A percentile compares a stretch with the other conserved stretches of the same genome.
These are phyloP conservation scores for Perognathus longimembris DNA, from an alignment of 2,113 vertebrate species.

Conservation along the genomic window DNA sequence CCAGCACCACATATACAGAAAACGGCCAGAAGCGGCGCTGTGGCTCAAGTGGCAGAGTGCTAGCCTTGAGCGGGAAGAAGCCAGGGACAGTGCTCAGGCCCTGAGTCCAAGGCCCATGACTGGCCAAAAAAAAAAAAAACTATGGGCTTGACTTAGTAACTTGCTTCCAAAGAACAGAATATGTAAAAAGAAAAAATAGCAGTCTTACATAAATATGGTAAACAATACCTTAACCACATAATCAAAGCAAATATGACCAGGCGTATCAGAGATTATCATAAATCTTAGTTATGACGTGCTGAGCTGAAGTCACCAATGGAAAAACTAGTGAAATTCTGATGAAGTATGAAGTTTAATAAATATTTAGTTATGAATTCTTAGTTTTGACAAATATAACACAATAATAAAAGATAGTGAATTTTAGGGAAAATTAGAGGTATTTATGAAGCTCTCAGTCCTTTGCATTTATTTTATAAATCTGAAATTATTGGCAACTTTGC, in stretches of 20 bases:
- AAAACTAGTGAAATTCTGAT: neutral
- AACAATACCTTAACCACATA: neutral
- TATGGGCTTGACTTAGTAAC: slow-evolving; percentile 6
- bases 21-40: too few relatives aligned
- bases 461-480: neutral
- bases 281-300: too few relatives aligned
- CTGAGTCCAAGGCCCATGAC: too few relatives aligned
- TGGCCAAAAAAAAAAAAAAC: too few relatives aligned
- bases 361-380: slow-evolving; percentile 6
- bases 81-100: too few relatives aligned
- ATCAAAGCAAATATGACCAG: neutral
- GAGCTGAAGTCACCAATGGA: neutral
- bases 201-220: neutral
- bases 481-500: neutral
- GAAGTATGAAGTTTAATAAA: neutral
- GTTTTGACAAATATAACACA: neutral
- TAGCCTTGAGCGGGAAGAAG: too few relatives aligned
- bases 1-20: too few relatives aligned
- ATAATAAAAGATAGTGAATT: neutral
- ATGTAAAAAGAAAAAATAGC: neutral
- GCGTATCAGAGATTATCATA: neutral
- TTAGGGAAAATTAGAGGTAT: neutral
- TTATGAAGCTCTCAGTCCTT: neutral
- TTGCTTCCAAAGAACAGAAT: slow-evolving; percentile 14
- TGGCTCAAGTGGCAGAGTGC: too few relatives aligned